phyloP scores from a whole-genome alignment of 2,888 invertebrate genomes.

The Drosophila gaucha region DNA sequence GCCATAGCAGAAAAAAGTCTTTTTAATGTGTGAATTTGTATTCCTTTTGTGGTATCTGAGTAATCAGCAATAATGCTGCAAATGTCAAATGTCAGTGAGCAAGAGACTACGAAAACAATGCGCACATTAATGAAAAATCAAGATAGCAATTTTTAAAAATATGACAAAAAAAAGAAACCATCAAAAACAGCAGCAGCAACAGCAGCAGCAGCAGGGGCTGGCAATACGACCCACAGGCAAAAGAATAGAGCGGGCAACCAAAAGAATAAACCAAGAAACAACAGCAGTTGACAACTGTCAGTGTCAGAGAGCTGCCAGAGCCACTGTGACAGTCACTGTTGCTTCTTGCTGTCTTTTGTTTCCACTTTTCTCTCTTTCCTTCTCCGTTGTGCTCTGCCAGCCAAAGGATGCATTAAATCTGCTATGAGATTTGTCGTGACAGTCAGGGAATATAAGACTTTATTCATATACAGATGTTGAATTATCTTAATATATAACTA shows the following conservation, averaged over 20 bases:
- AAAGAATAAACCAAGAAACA: slow-evolving; percentile 70
- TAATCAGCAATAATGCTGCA: slow-evolving; percentile 30
- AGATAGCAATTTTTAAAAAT: slow-evolving; percentile 50
- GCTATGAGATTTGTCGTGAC: not conserved
- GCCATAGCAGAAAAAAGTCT: too few relatives aligned
- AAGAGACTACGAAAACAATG: slow-evolving; percentile 40
- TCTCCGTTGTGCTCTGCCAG: slow-evolving; percentile 15
- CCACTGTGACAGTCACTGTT: slow-evolving; percentile 71
- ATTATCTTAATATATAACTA: not conserved
- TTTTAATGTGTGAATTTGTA: slow-evolving; percentile 9
- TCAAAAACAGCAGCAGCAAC: slow-evolving; percentile 31
- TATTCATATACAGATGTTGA: not conserved
- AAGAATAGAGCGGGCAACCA: slow-evolving; percentile 20
- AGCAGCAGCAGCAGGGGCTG: slow-evolving; percentile 5
- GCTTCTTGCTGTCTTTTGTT: slow-evolving; percentile 77
- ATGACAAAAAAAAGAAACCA: slow-evolving; percentile 47
- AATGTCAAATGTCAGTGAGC: slow-evolving; percentile 48
- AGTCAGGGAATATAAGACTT: not conserved
- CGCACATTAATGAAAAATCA: slow-evolving; percentile 64
- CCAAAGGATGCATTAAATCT: slow-evolving; percentile 10
- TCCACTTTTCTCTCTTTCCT: slow-evolving; percentile 17
- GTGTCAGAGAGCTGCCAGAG: slow-evolving; percentile 69
- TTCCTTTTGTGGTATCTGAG: slow-evolving; percentile 2
- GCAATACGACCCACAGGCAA: slow-evolving; percentile 18
- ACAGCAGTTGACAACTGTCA: slow-evolving; percentile 83